Evolutionary conservation across 2,113 vertebrate species (phyloP), one percentile per base, ranked within the genome.

Genomic region (Amia ocellicauda): DNA sequence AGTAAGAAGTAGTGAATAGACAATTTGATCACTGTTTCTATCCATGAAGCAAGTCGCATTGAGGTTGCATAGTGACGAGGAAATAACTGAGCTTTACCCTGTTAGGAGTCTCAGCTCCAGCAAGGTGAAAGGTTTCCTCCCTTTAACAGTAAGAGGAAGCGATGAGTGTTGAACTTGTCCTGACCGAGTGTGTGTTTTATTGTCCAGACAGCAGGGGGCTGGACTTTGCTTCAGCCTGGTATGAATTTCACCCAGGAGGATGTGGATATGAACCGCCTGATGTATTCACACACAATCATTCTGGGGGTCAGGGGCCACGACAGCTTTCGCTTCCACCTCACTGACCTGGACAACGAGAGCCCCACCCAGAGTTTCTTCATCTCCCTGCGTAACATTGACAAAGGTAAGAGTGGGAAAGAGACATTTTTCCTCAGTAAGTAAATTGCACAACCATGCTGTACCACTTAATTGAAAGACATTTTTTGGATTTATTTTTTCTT

Each of bases 221-320:
- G 78, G 77, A 58, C 24, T 3, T 64, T 52, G 0, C 71, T 90
- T 42, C 71, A 63, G 10, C 67, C 82, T 2, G 80, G 77, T 72
- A 90, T 85, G 78, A 88, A 86, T 77, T 89, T 89, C 69, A 85
- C 76, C 2, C 74, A 69, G 75, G 80, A 86, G 0, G 72, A 85
- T 13, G 83, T 83, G 57, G 87, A 86, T 68, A 75, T 86, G 77
- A 89, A 86, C 72, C 78, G 75, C 8, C 41, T 90, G 43, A 85
- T 72, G 41, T 93, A 90, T 63, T 67, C 68, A 2, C 83, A 87
- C 78, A 66, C 53, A 0, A 2, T 9, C 41, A 29, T 70, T 9
- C 40, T 59, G 1, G 80, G 69, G 27, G 74, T 71, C 62, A 84
- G 79, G 74, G 86, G 79, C 52, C 66, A 40, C 13, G 78, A 86